These are phyloP conservation scores for Diachasma alloeum DNA, from an alignment of 1,140 invertebrate genomes.

Conservation along the genomic window DNA sequence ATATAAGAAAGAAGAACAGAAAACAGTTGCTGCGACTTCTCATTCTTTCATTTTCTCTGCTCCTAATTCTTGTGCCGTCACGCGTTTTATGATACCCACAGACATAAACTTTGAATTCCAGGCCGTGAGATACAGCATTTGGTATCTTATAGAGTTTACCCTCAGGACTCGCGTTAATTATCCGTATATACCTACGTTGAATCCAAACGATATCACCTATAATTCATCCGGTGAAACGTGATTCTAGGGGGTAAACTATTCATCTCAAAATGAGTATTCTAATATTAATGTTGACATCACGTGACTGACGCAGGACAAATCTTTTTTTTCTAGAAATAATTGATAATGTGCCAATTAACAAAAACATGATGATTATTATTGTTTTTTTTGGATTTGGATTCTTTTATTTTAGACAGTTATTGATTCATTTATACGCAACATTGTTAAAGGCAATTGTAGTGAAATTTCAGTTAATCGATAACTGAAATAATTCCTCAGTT, in stretches of 20 bases:
- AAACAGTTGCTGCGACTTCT: slow-evolving; percentile 10
- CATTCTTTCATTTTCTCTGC: slow-evolving; percentile 13
- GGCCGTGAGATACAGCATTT: slow-evolving; percentile 37
- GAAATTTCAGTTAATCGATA: too few relatives aligned
- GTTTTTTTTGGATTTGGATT: too few relatives aligned
- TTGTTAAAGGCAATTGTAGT: too few relatives aligned
- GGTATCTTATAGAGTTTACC: slow-evolving; percentile 37
- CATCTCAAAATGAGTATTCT: too few relatives aligned
- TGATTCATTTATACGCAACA: too few relatives aligned
- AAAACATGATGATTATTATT: too few relatives aligned
- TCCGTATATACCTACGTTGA: slow-evolving; percentile 12
- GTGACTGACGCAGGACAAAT: too few relatives aligned
- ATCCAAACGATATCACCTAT: neutral
- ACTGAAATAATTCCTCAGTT: too few relatives aligned
- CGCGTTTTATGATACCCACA: slow-evolving; percentile 54
- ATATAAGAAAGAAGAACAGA: neutral
- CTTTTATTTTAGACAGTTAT: too few relatives aligned
- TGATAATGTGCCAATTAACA: too few relatives aligned
- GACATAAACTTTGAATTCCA: slow-evolving; percentile 56
- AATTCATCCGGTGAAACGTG: neutral
- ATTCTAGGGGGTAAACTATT: neutral
- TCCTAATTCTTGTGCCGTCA: slow-evolving; percentile 56
- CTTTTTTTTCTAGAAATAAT: too few relatives aligned
- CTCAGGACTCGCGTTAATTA: slow-evolving; percentile 37
- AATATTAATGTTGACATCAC: too few relatives aligned